phyloP scores from a whole-genome alignment of 2,113 vertebrate species.

The Naja naja region DNA sequence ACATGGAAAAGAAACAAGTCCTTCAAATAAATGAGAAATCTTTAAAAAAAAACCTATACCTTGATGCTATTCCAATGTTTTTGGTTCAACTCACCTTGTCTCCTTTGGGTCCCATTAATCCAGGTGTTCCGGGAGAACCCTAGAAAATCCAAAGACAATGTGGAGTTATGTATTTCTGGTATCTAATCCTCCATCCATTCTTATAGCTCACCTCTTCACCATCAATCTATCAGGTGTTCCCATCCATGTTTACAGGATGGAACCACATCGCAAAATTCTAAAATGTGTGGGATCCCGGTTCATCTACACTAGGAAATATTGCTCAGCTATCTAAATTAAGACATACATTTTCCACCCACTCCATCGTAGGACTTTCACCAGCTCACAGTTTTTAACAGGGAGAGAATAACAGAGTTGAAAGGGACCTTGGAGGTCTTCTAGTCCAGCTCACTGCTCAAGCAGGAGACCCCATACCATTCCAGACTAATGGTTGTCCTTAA shows the following conservation, averaged over 20 bases:
- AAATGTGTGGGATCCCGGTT: not conserved
- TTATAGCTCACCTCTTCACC: not conserved
- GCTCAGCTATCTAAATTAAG: not conserved
- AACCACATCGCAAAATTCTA: not conserved
- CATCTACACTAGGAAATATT: not conserved
- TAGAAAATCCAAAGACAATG: constrained; percentile 51
- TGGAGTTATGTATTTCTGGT: not conserved
- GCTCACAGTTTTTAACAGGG: too few relatives aligned
- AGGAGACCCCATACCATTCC: too few relatives aligned
- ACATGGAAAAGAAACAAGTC: not conserved
- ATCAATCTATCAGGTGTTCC: not conserved
- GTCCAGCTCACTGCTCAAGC: too few relatives aligned
- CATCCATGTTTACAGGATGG: not conserved
- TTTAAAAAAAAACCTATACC: not conserved
- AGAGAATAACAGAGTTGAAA: too few relatives aligned
- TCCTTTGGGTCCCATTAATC: constrained; percentile 80
- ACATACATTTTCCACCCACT: not conserved
- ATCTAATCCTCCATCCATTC: not conserved
- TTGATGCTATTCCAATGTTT: not conserved
- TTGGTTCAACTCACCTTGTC: constrained; percentile 72
- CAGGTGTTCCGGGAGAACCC: constrained; percentile 79
- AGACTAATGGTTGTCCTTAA: too few relatives aligned
- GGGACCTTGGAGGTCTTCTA: too few relatives aligned
- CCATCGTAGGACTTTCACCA: not conserved
- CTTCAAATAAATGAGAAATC: not conserved